These are phyloP conservation scores for Phoeniculus purpureus DNA, from an alignment of 2,797 vertebrate genomes.

Conservation along the genomic window DNA sequence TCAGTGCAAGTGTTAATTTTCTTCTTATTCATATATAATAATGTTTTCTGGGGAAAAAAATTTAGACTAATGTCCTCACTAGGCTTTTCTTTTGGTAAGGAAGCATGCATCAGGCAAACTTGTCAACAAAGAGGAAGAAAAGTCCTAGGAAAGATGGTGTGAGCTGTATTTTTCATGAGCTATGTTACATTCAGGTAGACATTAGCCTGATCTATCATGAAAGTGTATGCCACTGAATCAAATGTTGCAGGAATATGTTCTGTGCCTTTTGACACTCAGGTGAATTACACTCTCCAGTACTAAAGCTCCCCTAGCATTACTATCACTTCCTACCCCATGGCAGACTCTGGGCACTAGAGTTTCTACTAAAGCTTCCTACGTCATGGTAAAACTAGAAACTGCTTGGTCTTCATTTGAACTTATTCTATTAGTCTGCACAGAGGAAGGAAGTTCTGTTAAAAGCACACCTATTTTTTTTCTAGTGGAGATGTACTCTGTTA, in stretches of 20 bases:
- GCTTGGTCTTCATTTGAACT: conserved; percentile 35
- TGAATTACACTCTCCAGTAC: background rate
- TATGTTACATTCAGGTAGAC: background rate
- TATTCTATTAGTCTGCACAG: conserved; percentile 38
- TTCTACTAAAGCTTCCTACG: background rate
- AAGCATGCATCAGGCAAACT: background rate
- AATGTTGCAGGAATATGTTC: background rate
- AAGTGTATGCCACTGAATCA: background rate
- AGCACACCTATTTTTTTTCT: conserved; percentile 13
- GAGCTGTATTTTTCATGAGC: background rate
- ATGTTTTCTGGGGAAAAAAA: background rate
- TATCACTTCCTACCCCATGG: background rate
- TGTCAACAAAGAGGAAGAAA: background rate
- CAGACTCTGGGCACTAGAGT: background rate
- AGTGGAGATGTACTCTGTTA: background rate
- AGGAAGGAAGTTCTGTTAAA: conserved; percentile 29
- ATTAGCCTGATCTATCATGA: background rate
- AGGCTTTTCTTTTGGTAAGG: background rate
- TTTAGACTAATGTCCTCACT: background rate
- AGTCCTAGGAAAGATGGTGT: background rate
- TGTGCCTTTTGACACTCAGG: background rate
- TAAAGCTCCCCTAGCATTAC: background rate
- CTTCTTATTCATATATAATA: background rate
- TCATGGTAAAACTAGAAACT: background rate
- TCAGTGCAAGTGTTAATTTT: background rate